Evolutionary conservation across 2,888 invertebrate genomes (phyloP), one percentile per base, ranked within the genome.

Genomic region (Euproctis similis): DNA sequence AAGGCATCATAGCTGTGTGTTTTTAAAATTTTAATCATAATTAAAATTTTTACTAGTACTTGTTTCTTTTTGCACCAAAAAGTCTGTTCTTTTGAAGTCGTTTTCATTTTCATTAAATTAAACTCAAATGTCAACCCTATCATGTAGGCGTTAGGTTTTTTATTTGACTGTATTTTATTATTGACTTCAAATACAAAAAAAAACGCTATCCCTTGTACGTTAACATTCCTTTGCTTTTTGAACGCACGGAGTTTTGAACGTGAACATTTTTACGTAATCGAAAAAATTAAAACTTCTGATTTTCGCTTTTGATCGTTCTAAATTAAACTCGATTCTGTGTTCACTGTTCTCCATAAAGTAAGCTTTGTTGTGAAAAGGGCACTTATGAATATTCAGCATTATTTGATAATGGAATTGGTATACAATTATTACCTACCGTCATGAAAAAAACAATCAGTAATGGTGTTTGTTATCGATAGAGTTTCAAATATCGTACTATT

Each of bases 111-210:
- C n/a, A n/a, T n/a, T n/a, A n/a, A n/a, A n/a, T n/a, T n/a, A n/a
- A n/a, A n/a, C n/a, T n/a, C n/a, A n/a, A n/a, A n/a, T 23, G n/a
- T 12, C 65, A 76, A 34, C 76, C 76, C 73, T 77, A 59, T 17
- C 34, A 35, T 44, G 42, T 52, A 46, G 59, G 59, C 55, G 65
- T 56, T 64, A 45, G 66, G 70, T 75, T 75, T 76, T 68, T 68
- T 77, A 70, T 76, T 77, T 73, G 67, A 46, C 65, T 65, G 60
- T 73, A 74, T 73, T n/a, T 71, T 68, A 71, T 71, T 75, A 76
- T 71, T 30, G 64, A 47, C 50, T 58, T 67, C 52, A 68, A 76
- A 72, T 63, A 72, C 73, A 76, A 72, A 75, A 67, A 59, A 61
- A 58, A 63, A 53, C 64, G 56, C 35, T 53, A 59, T 67, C 75